A percentile compares a stretch with the other conserved stretches of the same genome.
Conservation (phyloP, 2,113 vertebrate genomes). For the Gadus chalcogrammus region DNA sequence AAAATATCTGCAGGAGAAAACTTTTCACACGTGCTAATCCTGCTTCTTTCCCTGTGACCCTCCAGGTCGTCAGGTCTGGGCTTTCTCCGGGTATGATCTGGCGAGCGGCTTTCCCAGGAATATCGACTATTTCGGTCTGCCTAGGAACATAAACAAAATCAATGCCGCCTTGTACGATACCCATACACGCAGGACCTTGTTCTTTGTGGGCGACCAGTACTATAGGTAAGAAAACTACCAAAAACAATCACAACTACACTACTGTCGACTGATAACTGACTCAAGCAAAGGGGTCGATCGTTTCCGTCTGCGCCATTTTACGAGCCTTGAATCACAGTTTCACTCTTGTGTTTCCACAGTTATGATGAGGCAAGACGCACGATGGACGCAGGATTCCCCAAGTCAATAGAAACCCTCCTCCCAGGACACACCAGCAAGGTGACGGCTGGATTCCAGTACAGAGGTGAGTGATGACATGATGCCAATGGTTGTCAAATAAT, state of each 20-base stretch:
- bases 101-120: slow-evolving; percentile 74
- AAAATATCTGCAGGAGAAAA: too few species aligned
- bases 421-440: slow-evolving; percentile 66
- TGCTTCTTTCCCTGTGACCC: not conserved
- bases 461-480: slow-evolving; percentile 61
- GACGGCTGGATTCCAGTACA: slow-evolving; percentile 77
- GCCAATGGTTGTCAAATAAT: not conserved
- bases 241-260: too few species aligned
- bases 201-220: slow-evolving; percentile 75
- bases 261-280: not conserved
- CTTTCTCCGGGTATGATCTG: slow-evolving; percentile 77
- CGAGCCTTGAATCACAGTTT: not conserved
- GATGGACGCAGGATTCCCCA: slow-evolving; percentile 80
- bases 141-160: slow-evolving; percentile 69
- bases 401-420: slow-evolving; percentile 63
- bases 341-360: slow-evolving; percentile 54
- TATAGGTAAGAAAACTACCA: slow-evolving; percentile 79
- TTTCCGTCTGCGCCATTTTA: not conserved
- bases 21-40: not conserved
- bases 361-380: slow-evolving; percentile 74
- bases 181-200: slow-evolving; percentile 72
- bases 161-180: slow-evolving; percentile 77
- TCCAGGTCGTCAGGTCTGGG: slow-evolving; percentile 80
- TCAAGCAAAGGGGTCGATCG: not conserved
- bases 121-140: slow-evolving; percentile 76